Evolutionary conservation across 2,797 vertebrate species (phyloP).

Genomic region (Sylvia borin): DNA sequence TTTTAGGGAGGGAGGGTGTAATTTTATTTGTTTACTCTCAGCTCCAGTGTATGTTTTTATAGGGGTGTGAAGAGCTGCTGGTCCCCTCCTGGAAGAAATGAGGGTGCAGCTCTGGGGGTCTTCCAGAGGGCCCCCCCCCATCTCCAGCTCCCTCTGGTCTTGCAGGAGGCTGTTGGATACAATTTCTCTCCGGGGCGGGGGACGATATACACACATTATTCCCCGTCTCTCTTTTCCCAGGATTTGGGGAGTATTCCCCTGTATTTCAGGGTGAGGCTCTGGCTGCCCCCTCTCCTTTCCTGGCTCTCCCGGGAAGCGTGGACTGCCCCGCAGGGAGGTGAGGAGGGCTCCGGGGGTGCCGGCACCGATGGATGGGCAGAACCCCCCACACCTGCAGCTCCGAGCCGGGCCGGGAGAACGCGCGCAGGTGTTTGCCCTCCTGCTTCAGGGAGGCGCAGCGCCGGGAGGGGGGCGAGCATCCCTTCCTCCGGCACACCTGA

Average conservation of each 20-base stretch:
- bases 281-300: no score
- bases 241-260: neutral
- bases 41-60: neutral
- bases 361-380: neutral
- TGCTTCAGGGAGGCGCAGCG: no score
- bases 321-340: no score
- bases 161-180: no score
- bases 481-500: neutral
- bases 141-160: neutral
- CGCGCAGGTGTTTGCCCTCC: neutral
- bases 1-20: rapidly evolving
- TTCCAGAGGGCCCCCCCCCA: rapidly evolving
- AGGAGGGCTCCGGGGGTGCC: neutral
- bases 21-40: neutral
- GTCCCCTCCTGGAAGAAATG: neutral
- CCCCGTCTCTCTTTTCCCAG: neutral
- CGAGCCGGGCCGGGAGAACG: neutral
- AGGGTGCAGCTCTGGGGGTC: neutral
- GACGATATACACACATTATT: rapidly evolving
- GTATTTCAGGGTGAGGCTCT: neutral
- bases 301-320: neutral
- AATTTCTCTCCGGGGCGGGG: rapidly evolving
- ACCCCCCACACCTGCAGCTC: rapidly evolving
- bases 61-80: neutral
- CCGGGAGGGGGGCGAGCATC: neutral